Evolutionary conservation across 2,113 vertebrate genomes (phyloP), one percentile per base, ranked within the genome.

Genomic region (Condylura cristata): DNA sequence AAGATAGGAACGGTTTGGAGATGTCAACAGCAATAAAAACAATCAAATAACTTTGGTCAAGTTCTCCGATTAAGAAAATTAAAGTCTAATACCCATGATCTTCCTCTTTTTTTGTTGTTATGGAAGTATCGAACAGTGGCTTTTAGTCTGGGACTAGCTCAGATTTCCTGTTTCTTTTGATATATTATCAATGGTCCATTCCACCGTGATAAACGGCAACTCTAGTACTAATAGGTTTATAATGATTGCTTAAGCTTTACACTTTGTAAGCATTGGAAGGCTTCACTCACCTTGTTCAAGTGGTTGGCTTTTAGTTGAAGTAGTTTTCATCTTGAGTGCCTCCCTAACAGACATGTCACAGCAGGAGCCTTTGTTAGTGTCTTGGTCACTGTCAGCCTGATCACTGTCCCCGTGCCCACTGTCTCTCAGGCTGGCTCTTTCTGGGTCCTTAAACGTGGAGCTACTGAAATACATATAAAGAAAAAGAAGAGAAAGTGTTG

Each of bases 291-390:
- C 99, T 99, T 99, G 99, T 97, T 99, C 99, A 96, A 99, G 97
- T 86, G 99, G 99, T 80, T 99, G 99, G 95, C 99, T 99, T 98
- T 99, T 99, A 96, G 99, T 98, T 90, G 99, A 99, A 88, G 99
- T 98, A 58, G 99, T 99, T 99, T 99, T 99, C 98, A 99, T 98
- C 98, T 99, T 99, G 97, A 99, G 99, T 95, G 99, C 99, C 96
- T 99, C 99, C 97, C 99, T 99, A 98, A 99, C 99, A 95, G 99
- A 99, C 99, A 99, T 99, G 98, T 99, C 99, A 95, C 99, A 99
- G 99, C 99, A 99, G 97, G 99, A 99, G 98, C 99, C 99, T 99
- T 99, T 99, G 98, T 99, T 99, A 98, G 99, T 99, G 98, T 99
- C 99, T 98, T 99, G 99, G 98, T 99, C 99, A 96, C 99, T 99